Conservation (phyloP, 2,113 vertebrate species). For the Microtus richardsoni region DNA sequence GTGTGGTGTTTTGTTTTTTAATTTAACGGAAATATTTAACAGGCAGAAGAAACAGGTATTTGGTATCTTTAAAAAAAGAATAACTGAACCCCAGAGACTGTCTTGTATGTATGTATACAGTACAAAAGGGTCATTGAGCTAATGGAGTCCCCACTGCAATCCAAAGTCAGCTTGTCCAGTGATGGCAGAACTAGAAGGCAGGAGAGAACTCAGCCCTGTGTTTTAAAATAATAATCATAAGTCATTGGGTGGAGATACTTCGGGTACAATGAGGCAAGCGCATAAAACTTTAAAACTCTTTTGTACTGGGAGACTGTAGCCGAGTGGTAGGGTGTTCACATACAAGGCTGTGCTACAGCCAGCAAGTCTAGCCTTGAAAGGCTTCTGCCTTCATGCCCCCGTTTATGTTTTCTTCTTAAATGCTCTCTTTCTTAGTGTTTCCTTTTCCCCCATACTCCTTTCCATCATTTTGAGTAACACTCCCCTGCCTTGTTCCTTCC, state of each 20-base stretch:
- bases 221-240: conserved; percentile 38
- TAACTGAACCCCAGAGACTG: neutral
- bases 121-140: conserved; percentile 25
- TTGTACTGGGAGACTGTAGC: neutral
- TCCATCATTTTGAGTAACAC: neutral
- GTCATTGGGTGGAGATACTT: neutral
- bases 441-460: too few species aligned
- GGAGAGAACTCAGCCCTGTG: neutral
- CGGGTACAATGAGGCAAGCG: neutral
- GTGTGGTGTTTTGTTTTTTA: neutral
- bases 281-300: neutral
- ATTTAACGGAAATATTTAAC: conserved; percentile 33
- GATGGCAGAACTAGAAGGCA: neutral
- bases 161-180: neutral
- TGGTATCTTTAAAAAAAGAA: neutral
- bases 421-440: neutral
- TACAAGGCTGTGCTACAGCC: neutral
- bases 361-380: neutral
- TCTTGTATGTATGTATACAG: conserved; percentile 14
- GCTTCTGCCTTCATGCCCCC: neutral
- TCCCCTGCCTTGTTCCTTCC: too few species aligned
- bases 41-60: neutral
- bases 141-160: neutral
- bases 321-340: neutral
- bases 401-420: neutral